Evolutionary conservation across 2,888 invertebrate species (phyloP).

Genomic region (Tenodera sinensis): DNA sequence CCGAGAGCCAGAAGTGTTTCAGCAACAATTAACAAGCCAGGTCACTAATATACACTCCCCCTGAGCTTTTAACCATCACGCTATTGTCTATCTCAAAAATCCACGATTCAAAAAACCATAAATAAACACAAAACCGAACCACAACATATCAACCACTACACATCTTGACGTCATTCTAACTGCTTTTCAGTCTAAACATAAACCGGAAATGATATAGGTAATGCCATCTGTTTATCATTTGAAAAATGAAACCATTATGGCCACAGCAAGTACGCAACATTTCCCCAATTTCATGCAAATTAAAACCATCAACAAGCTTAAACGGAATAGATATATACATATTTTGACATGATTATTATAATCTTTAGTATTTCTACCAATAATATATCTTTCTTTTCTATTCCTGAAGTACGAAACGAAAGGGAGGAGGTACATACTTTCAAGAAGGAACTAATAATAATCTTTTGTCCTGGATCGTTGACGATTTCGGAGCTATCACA

Average conservation of each 20-base stretch:
- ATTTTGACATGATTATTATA: too few species aligned
- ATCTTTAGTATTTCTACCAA: too few species aligned
- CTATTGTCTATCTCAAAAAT: not conserved
- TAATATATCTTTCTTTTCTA: too few species aligned
- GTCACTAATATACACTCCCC: not conserved
- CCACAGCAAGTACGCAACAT: not conserved
- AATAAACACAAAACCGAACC: not conserved
- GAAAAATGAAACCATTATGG: not conserved
- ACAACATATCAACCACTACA: conserved; percentile 1
- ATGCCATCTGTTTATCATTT: not conserved
- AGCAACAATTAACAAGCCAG: not conserved
- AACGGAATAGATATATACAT: too few species aligned
- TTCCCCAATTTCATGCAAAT: not conserved
- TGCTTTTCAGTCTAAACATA: not conserved
- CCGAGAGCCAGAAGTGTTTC: not conserved
- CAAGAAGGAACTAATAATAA: too few species aligned
- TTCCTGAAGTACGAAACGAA: too few species aligned
- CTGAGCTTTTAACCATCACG: not conserved
- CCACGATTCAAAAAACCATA: not conserved
- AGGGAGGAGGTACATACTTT: too few species aligned
- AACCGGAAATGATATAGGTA: not conserved
- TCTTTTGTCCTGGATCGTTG: too few species aligned
- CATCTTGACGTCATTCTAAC: conserved; percentile 14
- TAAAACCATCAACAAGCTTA: too few species aligned
- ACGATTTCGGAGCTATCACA: too few species aligned